Evolutionary conservation across 2,113 vertebrate species (phyloP), one percentile per base, ranked within the genome.

Genomic region (Laticauda laticaudata): DNA sequence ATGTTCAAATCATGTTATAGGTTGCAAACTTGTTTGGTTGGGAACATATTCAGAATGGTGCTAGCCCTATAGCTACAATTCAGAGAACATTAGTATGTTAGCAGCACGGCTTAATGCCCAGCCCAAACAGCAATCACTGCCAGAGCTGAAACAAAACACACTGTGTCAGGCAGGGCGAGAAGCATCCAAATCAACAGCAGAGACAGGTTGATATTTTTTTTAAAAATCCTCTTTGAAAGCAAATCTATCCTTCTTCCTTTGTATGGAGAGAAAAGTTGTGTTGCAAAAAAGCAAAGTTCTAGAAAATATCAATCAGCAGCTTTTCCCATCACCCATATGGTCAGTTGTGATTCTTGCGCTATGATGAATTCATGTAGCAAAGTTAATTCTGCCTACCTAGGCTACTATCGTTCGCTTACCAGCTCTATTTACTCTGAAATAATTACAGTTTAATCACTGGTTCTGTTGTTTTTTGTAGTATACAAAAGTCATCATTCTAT

Each of bases 121-220:
- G 24, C 1, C 55, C 1, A 29, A 90, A n/a, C 24, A 92, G 53
- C 34, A 0, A 26, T 2, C 23, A 0, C 0, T 85, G 87, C 51
- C 57, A 69, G 4, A 34, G 81, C 15, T 61, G 56, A 89, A 64
- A 89, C 64, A 89, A 91, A 91, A 45, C 55, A 89, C 59, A 24
- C 54, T 45, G 34, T 88, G 75, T 39, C 86, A 91, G 61, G 29
- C 93, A 85, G 91, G 86, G 48, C 1, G 69, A 94, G 93, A 93
- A 88, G 85, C 91, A 91, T 90, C 59, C 87, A 89, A 89, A 88
- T 69, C 89, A 87, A 10, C 5, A 5, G n/a, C 5, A 51, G 23
- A 64, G 81, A 9, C 11, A 43, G 1, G 45, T 0, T 57, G 34
- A 4, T 64, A 14, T 69, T 15, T 75, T 92, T 29, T n/a, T 59